phyloP scores from a whole-genome alignment of 2,797 vertebrate species.

The Lagocephalus sceleratus region DNA sequence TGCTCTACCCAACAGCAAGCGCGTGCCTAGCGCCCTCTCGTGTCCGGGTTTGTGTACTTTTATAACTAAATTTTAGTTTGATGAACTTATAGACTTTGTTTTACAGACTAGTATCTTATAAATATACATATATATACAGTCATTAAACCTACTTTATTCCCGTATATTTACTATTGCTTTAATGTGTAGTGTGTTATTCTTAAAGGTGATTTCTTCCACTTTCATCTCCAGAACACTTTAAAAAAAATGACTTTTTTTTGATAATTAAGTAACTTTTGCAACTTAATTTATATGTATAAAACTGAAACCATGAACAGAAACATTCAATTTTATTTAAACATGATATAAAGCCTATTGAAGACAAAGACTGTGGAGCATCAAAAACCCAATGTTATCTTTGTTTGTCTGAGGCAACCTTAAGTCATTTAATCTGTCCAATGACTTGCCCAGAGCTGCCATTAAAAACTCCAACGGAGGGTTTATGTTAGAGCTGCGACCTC shows the following conservation, averaged over 20 bases:
- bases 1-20: fast-evolving
- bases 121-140: no score
- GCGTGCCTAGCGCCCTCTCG: constrained; percentile 15
- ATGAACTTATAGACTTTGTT: not conserved
- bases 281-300: not conserved
- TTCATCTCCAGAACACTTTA: not conserved
- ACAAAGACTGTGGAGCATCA: constrained; percentile 8
- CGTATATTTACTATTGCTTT: no score
- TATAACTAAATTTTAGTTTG: not conserved
- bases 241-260: not conserved
- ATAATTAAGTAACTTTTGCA: not conserved
- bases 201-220: no score
- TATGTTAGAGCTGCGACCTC: not conserved
- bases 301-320: constrained; percentile 2
- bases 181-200: not conserved
- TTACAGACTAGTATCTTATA: no score
- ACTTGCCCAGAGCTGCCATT: not conserved
- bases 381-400: not conserved
- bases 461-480: constrained; percentile 1
- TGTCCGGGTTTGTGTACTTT: not conserved
- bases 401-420: not conserved
- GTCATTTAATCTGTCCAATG: not conserved
- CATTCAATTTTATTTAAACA: constrained; percentile 9
- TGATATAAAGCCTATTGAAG: not conserved
- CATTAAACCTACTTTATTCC: no score